Percentiles rank a stretch among this genome's conserved stretches.
Evolutionary conservation across 2,797 vertebrate genomes (phyloP).

Genomic region (Buphagus erythrorhynchus): DNA sequence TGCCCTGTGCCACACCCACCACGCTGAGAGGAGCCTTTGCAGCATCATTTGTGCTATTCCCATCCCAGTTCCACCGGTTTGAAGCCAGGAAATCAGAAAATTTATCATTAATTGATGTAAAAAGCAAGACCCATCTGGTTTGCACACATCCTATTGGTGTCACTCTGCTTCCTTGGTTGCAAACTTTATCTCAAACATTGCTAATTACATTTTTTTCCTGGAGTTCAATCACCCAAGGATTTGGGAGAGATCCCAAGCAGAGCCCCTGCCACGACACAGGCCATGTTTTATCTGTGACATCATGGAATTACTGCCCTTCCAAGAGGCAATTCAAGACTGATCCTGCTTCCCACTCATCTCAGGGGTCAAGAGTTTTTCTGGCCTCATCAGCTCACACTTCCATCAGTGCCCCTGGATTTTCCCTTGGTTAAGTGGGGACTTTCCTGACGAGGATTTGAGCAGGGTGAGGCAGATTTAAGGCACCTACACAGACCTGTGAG

Average conservation of each 20-base stretch:
- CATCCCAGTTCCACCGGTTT: not conserved
- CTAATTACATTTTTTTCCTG: not conserved
- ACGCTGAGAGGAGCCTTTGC: not conserved
- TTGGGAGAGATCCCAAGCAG: not conserved
- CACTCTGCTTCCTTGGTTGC: not conserved
- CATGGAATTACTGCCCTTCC: not conserved
- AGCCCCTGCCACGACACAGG: not conserved
- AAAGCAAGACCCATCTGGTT: not conserved
- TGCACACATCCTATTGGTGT: rapidly evolving
- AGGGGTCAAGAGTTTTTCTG: not conserved
- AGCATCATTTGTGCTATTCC: not conserved
- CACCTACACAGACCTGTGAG: not conserved
- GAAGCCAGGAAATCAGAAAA: not conserved
- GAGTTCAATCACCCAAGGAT: not conserved
- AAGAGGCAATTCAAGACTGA: not conserved
- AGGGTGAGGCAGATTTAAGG: not conserved
- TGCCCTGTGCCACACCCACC: not conserved
- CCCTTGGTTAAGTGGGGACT: not conserved
- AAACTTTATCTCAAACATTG: not conserved
- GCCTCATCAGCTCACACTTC: not conserved
- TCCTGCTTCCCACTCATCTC: not conserved
- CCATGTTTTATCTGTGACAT: not conserved
- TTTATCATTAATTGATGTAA: not conserved
- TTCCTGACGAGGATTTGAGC: not conserved
- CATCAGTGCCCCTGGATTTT: not conserved